Evolutionary conservation across 2,888 invertebrate species (phyloP).

Genomic region (Meteorus cinctellus): DNA sequence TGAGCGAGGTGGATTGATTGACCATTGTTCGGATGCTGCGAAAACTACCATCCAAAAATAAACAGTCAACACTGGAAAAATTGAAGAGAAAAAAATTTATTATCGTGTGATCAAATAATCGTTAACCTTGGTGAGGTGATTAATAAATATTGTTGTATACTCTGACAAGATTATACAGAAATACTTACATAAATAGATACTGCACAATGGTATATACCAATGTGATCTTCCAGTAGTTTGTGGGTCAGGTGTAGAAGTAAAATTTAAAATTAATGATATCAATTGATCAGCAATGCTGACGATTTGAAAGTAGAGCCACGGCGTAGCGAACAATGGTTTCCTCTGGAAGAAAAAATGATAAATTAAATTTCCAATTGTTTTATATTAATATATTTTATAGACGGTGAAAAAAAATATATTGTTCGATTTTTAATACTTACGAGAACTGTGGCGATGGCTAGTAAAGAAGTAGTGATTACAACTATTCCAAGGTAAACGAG

Average conservation of each 20-base stretch:
- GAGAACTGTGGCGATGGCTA: constrained; percentile 64
- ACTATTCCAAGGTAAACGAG: constrained; percentile 61
- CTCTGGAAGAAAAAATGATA: constrained; percentile 56
- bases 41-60: constrained; percentile 69
- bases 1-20: constrained; percentile 40
- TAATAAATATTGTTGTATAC: constrained; percentile 17
- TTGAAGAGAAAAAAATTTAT: constrained; percentile 26
- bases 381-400: constrained; percentile 52
- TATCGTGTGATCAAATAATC: background rate
- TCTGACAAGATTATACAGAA: background rate
- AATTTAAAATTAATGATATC: constrained; percentile 60
- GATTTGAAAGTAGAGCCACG: constrained; percentile 70
- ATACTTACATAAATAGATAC: constrained; percentile 65
- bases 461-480: constrained; percentile 63
- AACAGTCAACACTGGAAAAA: constrained; percentile 59
- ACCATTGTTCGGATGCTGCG: constrained; percentile 63
- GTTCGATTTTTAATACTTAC: constrained; percentile 57
- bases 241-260: constrained; percentile 55
- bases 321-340: constrained; percentile 62
- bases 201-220: constrained; percentile 65
- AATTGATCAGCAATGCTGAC: constrained; percentile 68
- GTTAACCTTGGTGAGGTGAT: background rate
- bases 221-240: constrained; percentile 57
- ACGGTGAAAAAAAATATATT: background rate
- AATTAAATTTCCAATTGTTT: background rate